Percentiles rank a stretch among this genome's conserved stretches.
phyloP scores from a whole-genome alignment of 1,140 invertebrate species.

The Atta colombica region DNA sequence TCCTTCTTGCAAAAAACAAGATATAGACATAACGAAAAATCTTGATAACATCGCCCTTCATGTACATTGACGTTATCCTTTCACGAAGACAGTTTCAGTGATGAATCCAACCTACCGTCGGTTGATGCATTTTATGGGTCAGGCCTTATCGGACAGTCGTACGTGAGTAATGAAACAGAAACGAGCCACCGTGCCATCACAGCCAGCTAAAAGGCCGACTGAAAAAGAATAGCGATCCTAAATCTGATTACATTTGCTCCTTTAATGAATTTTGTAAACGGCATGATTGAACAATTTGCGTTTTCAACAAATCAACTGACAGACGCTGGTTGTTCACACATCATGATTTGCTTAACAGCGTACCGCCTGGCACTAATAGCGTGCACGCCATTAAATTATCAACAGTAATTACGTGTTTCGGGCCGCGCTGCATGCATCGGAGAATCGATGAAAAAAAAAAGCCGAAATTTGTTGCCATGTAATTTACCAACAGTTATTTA shows the following conservation, averaged over 20 bases:
- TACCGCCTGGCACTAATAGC: conserved; percentile 34
- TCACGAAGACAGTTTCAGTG: conserved; percentile 29
- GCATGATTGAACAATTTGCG: conserved; percentile 8
- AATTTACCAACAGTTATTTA: conserved; percentile 29
- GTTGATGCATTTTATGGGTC: conserved; percentile 31
- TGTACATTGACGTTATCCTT: conserved; percentile 5
- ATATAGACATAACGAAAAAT: background rate
- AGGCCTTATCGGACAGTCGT: conserved; percentile 35
- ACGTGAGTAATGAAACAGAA: conserved; percentile 61
- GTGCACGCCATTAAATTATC: conserved; percentile 54
- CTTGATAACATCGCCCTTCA: conserved; percentile 10
- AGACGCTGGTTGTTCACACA: conserved; percentile 16
- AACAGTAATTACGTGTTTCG: conserved; percentile 40
- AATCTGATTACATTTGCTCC: conserved; percentile 6
- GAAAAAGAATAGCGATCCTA: conserved; percentile 25
- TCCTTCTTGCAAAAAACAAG: background rate
- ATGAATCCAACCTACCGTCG: background rate
- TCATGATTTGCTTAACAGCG: conserved; percentile 45
- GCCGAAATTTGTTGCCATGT: conserved; percentile 6
- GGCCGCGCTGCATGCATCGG: background rate
- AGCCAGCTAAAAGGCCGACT: background rate
- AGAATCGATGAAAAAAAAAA: conserved; percentile 11
- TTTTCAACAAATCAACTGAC: conserved; percentile 29
- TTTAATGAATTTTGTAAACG: conserved; percentile 32
- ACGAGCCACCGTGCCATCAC: background rate